Base-by-base conservation (phyloP, 2,888 invertebrate species). In the Adelognathus sp. region DNA sequence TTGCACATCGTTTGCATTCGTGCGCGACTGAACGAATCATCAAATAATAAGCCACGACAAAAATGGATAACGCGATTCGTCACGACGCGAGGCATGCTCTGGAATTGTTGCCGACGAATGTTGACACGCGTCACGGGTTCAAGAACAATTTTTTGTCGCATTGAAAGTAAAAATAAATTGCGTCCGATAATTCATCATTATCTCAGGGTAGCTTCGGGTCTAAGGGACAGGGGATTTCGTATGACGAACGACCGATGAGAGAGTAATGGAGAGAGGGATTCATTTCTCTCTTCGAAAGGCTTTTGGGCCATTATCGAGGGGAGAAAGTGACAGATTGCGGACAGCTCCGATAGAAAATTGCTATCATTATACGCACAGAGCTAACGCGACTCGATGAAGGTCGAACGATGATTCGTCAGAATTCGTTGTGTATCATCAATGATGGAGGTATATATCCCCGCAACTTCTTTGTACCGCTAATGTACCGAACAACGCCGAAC, bases 1-100 rank as follows among this genome's bases (percentile, higher is more conserved):
- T 69, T 52, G 70, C 78, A 70, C 73, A 69, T 78, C 78, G 73
- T 78, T 78, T 70, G 74, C 70, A 78, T 70, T 70, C 71, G 60
- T 60, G 70, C 44, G 24, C 21, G 1, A 14, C 66, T 64, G 64
- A 74, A 78, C 78, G 70, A 70, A n/a, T 78, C 78, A 60, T 78
- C 58, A 58, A 64, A 74, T 74, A 73, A 73, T 73, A 69, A 78
- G 73, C 69, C 78, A 58, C 31, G 44, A 24, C n/a, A n/a, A 52
- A 39, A 73, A 73, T 78, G 56, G 67, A 41, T 73, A 73, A 73
- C 58, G 77, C 72, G 72, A 77, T 61, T 66, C 52, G 67, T 61
- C 61, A 61, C 60, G 61, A n/a, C n/a, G n/a, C n/a, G n/a, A n/a
- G n/a, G n/a, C n/a, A n/a, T n/a, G n/a, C n/a, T n/a, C n/a, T n/a